Base-by-base conservation (phyloP, 2,888 invertebrate genomes). In the Leptopilina myrica region DNA sequence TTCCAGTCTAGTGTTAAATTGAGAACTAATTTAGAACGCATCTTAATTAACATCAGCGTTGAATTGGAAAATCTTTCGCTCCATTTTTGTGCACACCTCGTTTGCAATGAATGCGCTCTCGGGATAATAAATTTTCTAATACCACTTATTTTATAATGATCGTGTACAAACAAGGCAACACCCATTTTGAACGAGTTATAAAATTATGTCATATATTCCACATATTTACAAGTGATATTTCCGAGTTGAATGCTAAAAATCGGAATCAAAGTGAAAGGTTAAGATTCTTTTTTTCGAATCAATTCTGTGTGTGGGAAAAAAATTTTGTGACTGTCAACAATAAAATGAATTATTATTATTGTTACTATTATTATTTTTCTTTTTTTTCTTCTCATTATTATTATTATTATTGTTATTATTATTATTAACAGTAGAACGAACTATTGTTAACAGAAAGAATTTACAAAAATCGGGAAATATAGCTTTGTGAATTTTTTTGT, bases 121-220 rank as follows among this genome's bases (percentile, higher is more conserved):
- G 26, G 1, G 73, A 73, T 73, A 73, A 73, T 73, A 73, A 73
- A 56, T 73, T 73, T 73, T 73, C 73, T 56, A 73, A 73, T 33
- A 73, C 53, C 43, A 43, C 43, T 43, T 33, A 33, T 8, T 43
- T 43, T 73, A 26, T 73, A 33, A 73, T 73, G 73, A 73, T 33
- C 53, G 5, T 26, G 53, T 69, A 8, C 11, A 26, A 20, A 69
- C 53, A 69, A 46, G 26, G 49, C 46, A 69, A 46, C 49, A 69
- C 69, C 26, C 46, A 69, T 69, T 43, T 12, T 14, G 12, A 49
- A 46, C 69, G 49, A 15, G 53, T 73, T 73, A 73, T 73, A 56
- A 73, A 73, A 73, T 73, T 73, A 73, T 73, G 73, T 73, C 73
- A 73, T 43, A 1, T 73, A 56, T 73, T 73, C 56, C 14, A 73